phyloP scores from a whole-genome alignment of 92 coral and sea anemone species.

The Porites evermanni region DNA sequence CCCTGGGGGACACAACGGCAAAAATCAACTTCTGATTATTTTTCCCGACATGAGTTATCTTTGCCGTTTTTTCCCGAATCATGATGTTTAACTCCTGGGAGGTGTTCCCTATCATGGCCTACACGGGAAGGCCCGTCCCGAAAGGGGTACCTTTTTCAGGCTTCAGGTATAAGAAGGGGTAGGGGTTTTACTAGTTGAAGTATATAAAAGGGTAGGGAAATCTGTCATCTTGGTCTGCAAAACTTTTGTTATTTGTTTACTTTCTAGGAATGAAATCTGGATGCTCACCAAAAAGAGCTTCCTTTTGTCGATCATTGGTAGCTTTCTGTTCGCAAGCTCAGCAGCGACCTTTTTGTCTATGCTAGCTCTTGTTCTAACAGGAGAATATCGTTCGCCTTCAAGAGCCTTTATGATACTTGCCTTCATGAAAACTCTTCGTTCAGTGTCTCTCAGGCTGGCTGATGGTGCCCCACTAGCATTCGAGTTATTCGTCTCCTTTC shows the following conservation, averaged over 20 bases:
- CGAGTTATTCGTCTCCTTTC: constrained; percentile 13
- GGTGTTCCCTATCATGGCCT: too few species aligned
- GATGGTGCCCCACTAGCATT: constrained; percentile 8
- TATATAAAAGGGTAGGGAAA: too few species aligned
- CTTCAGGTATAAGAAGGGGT: too few species aligned
- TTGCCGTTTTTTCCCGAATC: not conserved
- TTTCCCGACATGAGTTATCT: too few species aligned
- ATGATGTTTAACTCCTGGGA: not conserved
- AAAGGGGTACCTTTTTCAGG: too few species aligned
- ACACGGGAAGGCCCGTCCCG: too few species aligned
- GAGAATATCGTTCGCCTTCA: not conserved
- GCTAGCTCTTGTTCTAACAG: not conserved
- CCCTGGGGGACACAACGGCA: too few species aligned
- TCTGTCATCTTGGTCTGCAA: too few species aligned
- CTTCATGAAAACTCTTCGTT: constrained; percentile 28
- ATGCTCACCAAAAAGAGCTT: constrained; percentile 19
- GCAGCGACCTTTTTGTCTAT: constrained; percentile 18
- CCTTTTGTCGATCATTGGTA: constrained; percentile 16
- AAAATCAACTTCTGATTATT: too few species aligned
- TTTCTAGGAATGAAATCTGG: constrained; percentile 22
- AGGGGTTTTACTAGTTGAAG: too few species aligned
- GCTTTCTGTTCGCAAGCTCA: not conserved
- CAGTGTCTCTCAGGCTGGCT: constrained; percentile 14
- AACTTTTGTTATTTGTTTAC: not conserved
- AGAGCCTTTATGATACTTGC: constrained; percentile 16